Base-by-base conservation (phyloP, 2,113 vertebrate genomes). In the Alligator mississippiensis region DNA sequence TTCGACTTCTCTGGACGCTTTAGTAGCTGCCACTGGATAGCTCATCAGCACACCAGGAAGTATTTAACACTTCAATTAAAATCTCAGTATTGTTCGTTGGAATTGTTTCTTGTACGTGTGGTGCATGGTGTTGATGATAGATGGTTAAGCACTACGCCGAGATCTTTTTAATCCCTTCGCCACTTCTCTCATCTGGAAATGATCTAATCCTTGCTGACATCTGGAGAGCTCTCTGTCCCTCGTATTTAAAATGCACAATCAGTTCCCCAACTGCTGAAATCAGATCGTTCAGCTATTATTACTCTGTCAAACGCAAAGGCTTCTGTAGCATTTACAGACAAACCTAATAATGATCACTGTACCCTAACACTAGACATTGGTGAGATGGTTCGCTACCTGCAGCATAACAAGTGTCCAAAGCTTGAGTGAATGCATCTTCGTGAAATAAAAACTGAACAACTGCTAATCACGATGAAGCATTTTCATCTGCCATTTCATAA, bases 21-120 rank as follows among this genome's bases (percentile, higher is more conserved):
- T 30, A 25, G 27, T 61, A 76, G 81, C 89, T 92, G 89, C 64
- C 80, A 61, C 74, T 81, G 93, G 90, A 82, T 89, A 95, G 38
- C 92, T 92, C 93, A 91, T 87, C 63, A 94, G 76, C 28, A 78
- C 76, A 58, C 74, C 87, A 85, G 95, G 87, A 85, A 90, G 85
- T 95, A 87, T 80, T 93, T 93, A 86, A 66, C 77, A 70, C 58
- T 77, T 89, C 84, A 88, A 92, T 89, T 80, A 89, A 89, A 80
- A 86, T 94, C 78, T 93, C 75, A 6, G 78, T 68, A 75, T 62
- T 47, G 59, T 60, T 81, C 80, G 79, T 54, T 68, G 77, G 27
- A 88, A 90, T 93, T 68, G 80, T 92, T 93, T 93, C 88, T 82
- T 87, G 85, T 59, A 5, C 6, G 89, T 57, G 25, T 10, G 22